These are phyloP conservation scores for Ptyas mucosa DNA, from an alignment of 2,113 vertebrate species.

Conservation along the genomic window DNA sequence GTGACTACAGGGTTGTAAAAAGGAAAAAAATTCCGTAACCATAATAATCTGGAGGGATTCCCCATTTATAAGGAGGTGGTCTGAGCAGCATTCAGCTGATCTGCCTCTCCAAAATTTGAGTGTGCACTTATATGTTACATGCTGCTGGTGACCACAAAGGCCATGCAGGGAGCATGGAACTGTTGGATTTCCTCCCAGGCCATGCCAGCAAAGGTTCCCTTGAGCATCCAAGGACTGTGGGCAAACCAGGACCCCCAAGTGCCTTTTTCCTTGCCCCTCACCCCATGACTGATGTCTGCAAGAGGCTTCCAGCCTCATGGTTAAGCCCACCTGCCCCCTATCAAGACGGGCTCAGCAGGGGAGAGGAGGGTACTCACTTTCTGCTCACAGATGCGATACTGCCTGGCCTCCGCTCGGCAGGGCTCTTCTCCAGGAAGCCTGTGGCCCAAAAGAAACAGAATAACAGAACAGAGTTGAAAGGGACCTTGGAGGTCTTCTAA, in stretches of 20 bases:
- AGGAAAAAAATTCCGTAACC: too few relatives aligned
- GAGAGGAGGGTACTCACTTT: constrained; percentile 55
- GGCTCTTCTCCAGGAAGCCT: constrained; percentile 54
- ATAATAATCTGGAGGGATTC: neutral
- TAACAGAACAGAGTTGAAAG: neutral
- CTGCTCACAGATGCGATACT: constrained; percentile 70
- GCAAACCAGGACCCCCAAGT: neutral
- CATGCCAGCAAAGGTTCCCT: neutral
- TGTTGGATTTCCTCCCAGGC: neutral
- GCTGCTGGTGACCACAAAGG: neutral
- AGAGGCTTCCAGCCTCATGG: neutral
- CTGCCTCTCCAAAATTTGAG: neutral
- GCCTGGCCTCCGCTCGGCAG: constrained; percentile 62
- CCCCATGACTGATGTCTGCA: neutral
- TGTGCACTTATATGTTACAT: too few relatives aligned
- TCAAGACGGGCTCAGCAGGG: neutral
- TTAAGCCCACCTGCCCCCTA: neutral
- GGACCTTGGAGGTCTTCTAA: neutral
- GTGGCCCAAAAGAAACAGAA: neutral
- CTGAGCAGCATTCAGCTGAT: neutral
- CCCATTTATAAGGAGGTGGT: neutral
- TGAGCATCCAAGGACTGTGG: neutral
- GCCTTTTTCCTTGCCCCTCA: neutral
- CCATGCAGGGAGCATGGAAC: neutral
- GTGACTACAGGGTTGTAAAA: too few relatives aligned